A percentile compares a stretch with the other conserved stretches of the same genome.
Evolutionary conservation across 2,888 invertebrate genomes (phyloP).

Genomic region (Prosopocoilus inquinatus): DNA sequence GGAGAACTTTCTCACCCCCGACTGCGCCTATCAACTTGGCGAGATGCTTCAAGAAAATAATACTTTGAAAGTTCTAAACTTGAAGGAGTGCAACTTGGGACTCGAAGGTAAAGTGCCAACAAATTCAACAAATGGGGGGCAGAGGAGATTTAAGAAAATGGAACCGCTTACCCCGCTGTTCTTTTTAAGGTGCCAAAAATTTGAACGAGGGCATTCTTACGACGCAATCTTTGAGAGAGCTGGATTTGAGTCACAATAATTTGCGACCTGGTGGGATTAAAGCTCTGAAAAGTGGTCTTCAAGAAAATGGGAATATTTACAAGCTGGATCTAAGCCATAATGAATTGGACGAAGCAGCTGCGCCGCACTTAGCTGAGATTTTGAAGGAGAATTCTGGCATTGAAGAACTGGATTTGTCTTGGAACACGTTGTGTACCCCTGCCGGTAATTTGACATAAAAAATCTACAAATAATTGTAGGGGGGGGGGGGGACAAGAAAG

Average conservation of each 20-base stretch:
- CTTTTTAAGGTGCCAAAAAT: constrained; percentile 42
- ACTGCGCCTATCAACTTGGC: constrained; percentile 45
- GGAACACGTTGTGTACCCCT: constrained; percentile 53
- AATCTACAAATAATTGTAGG: neutral
- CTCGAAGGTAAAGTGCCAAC: constrained; percentile 31
- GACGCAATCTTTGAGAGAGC: constrained; percentile 39
- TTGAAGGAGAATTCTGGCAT: constrained; percentile 48
- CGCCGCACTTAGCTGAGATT: constrained; percentile 45
- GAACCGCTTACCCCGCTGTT: neutral
- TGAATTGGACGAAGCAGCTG: constrained; percentile 49
- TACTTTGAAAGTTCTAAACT: constrained; percentile 41
- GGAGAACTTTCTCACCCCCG: constrained; percentile 49
- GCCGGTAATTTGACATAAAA: constrained; percentile 36
- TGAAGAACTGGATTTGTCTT: constrained; percentile 53
- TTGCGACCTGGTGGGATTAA: constrained; percentile 50
- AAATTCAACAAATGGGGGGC: no score
- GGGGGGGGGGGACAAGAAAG: no score
- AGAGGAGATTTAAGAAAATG: neutral
- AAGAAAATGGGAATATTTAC: constrained; percentile 41
- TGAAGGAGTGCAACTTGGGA: constrained; percentile 52
- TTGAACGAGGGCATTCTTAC: constrained; percentile 43
- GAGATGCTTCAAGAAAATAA: constrained; percentile 46
- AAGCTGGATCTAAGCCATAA: constrained; percentile 55
- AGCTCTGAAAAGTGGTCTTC: constrained; percentile 41
- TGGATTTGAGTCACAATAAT: constrained; percentile 51